phyloP scores from a whole-genome alignment of 2,113 vertebrate species.

The Tilapia sparmanii region DNA sequence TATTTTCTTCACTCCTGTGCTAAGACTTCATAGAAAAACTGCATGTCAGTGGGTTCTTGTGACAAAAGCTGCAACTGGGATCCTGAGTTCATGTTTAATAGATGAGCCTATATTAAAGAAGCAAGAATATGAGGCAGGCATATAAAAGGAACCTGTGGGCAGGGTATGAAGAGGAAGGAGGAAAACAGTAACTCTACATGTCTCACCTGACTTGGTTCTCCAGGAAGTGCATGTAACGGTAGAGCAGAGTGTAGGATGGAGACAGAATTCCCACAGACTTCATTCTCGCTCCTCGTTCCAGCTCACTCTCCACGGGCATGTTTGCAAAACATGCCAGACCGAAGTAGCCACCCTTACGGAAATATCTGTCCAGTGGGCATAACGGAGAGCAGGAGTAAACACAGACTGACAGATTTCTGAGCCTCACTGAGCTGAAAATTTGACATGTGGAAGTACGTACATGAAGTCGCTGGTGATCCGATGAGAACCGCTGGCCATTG shows the following conservation, averaged over 20 bases:
- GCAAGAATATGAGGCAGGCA: background rate
- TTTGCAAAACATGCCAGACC: constrained; percentile 98
- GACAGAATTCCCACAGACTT: constrained; percentile 97
- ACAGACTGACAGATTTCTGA: background rate
- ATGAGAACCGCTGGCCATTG: constrained; percentile 97
- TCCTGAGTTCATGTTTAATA: constrained; percentile 54
- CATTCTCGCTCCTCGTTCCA: constrained; percentile 94
- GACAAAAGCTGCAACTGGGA: constrained; percentile 8
- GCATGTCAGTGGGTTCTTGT: constrained; percentile 5
- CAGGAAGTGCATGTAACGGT: constrained; percentile 98
- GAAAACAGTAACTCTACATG: background rate
- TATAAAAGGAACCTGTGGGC: background rate
- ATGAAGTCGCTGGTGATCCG: constrained; percentile 94
- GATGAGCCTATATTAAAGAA: constrained; percentile 37
- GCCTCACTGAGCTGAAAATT: accelerated
- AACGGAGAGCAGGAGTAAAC: background rate
- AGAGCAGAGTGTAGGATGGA: constrained; percentile 92
- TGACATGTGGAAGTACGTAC: constrained; percentile 66
- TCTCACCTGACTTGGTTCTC: constrained; percentile 96
- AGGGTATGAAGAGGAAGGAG: background rate
- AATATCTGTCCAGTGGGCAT: constrained; percentile 76
- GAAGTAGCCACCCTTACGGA: constrained; percentile 92
- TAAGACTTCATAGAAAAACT: constrained; percentile 5
- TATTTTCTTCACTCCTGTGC: background rate
- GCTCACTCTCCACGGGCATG: constrained; percentile 94